A percentile compares a stretch with the other conserved stretches of the same genome.
phyloP scores from a whole-genome alignment of 2,113 vertebrate genomes.

The Lepus americanus region DNA sequence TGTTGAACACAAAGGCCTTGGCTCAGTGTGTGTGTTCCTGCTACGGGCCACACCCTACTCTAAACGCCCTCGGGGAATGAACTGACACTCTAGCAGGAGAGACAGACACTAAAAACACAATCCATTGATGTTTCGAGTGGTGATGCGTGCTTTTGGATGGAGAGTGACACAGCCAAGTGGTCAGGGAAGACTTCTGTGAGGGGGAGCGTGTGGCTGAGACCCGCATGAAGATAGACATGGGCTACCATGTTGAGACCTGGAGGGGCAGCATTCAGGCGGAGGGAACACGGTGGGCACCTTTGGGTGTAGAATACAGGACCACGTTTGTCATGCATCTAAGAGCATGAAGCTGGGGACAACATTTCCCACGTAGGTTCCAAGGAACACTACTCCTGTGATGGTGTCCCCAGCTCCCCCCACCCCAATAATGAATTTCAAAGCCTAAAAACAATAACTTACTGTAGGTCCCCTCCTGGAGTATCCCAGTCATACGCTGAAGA shows the following conservation, averaged over 20 bases:
- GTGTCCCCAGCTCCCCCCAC: neutral
- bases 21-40: neutral
- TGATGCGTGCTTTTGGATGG: neutral
- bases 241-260: neutral
- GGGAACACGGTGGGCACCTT: neutral
- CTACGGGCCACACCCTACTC: neutral
- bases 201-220: neutral
- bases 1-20: constrained; percentile 81
- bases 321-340: neutral
- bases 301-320: neutral
- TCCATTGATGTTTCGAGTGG: neutral
- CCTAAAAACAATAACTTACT: neutral
- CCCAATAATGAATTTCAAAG: neutral
- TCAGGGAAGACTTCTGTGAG: neutral
- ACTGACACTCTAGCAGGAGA: neutral
- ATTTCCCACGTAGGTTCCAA: neutral
- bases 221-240: neutral
- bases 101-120: neutral
- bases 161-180: neutral
- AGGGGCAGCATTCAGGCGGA: neutral
- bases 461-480: neutral
- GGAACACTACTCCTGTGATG: neutral
- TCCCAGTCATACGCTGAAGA: neutral
- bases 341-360: neutral
- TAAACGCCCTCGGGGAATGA: neutral